Base-by-base conservation (phyloP, 2,888 invertebrate genomes). In the Alloplasta piceator region DNA sequence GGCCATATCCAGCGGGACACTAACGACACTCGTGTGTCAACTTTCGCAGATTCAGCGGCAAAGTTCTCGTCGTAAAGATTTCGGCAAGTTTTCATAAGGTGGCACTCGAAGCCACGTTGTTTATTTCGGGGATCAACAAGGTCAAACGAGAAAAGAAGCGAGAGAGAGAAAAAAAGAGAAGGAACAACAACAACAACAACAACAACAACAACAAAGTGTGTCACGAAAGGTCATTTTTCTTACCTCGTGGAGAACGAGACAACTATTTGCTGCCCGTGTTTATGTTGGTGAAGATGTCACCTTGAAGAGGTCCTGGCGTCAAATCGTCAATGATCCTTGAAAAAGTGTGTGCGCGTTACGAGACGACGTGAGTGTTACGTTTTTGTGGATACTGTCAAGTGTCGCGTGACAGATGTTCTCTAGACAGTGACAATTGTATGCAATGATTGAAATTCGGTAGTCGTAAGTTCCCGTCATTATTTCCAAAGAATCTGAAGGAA, bases 21-120 rank as follows among this genome's bases (percentile, higher is more conserved):
- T 84, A 87, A 87, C 86, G 87, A 86, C 85, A 84, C 87, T 86
- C 85, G 78, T 43, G 86, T 78, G 85, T 67, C 78, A 26, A 58
- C 55, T 67, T 78, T 75, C 36, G 77, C 70, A 79, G 82, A 82
- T 78, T 76, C 81, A 71, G 58, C 38, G 46, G 14, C 16, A 52
- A 52, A 39, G 78, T 80, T 80, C 78, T 70, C 70, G 73, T 56
- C 43, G 67, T 48, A 71, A 70, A 64, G 76, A 81, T 76, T 80
- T 84, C 81, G 80, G 70, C 78, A 73, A 78, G 81, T 75, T 75
- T 55, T 60, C 10, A 26, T 26, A 14, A 68, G 10, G n/a, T 58
- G 38, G 43, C 60, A 36, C 52, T 43, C 61, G 68, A 64, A 68
- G 55, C 43, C 43, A 46, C n/a, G n/a, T 12, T 43, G 48, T 38